Conservation (phyloP, 2,888 invertebrate genomes). For the Yponomeuta plumbellus region DNA sequence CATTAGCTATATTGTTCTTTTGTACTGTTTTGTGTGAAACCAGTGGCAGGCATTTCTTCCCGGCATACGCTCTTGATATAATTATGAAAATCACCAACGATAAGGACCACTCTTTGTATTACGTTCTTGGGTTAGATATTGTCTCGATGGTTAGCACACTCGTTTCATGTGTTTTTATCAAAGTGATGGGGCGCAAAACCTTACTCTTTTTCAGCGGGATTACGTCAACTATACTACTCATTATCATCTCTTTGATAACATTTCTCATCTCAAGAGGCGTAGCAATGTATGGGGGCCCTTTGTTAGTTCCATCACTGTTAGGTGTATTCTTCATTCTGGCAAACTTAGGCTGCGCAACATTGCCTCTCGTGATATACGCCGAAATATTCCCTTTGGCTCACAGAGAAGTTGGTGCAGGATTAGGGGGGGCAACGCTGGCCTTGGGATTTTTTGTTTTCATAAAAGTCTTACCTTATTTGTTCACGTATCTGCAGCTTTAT, state of each 20-base stretch:
- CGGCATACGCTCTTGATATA: not conserved
- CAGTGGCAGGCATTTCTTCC: not conserved
- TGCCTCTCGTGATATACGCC: not conserved
- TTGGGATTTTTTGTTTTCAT: not conserved
- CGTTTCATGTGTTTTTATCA: not conserved
- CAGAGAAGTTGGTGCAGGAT: constrained; percentile 2
- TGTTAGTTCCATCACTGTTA: not conserved
- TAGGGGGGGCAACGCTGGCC: not conserved
- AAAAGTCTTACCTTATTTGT: not conserved
- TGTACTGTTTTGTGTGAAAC: not conserved
- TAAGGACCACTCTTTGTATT: not conserved
- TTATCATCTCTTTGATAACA: not conserved
- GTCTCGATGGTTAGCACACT: not conserved
- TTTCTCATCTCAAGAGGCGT: not conserved
- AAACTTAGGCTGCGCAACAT: not conserved
- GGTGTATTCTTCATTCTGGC: not conserved
- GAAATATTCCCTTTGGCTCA: not conserved
- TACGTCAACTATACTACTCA: not conserved
- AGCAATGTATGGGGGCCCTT: not conserved
- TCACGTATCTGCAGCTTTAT: not conserved
- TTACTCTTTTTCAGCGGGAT: not conserved
- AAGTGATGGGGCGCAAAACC: not conserved
- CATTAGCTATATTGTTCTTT: not conserved
- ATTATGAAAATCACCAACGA: not conserved
- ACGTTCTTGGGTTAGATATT: not conserved